Evolutionary conservation across 2,888 invertebrate species (phyloP), one percentile per base, ranked within the genome.

Genomic region (Drosophila mayaguana): DNA sequence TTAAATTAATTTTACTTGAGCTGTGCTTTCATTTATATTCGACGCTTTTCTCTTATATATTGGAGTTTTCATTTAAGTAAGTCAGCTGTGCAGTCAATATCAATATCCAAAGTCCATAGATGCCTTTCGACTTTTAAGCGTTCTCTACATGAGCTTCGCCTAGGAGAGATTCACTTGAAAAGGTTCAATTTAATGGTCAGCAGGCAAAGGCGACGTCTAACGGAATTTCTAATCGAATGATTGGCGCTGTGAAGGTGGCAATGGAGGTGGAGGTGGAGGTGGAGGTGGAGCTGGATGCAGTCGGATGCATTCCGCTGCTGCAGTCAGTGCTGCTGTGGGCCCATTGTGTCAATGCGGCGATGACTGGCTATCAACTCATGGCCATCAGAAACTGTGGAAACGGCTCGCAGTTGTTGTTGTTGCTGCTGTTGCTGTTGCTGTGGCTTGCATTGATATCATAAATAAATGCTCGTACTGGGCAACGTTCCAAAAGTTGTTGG

Each of bases 191-290:
- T 78, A 50, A 51, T 55, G 62, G 45, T 43, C 3, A 57, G 56
- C 56, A 46, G 54, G 69, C 53, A 65, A 42, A 80, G 67, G 63
- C 51, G 66, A 57, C 57, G 63, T 45, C 64, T 65, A 83, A 79
- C 85, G 88, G 81, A 81, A 71, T 84, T 81, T 82, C 80, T 76
- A 89, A 86, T 89, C 84, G 72, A 84, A 84, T 87, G 78, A 87
- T 83, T 89, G 78, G 64, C 62, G 61, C 45, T 75, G 65, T 40
- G 54, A 36, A 40, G 28, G 22, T 38, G 57, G 42, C 69, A 74
- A 34, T 46, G 60, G n/a, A 9, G 61, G 50, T 70, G 63, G 50
- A 60, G 63, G 22, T 56, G 72, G 36, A 12, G n/a, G n/a, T 46
- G 60, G n/a, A 9, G 61, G 50, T 70, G 63, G 50, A 60, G 63